Evolutionary conservation across 2,888 invertebrate species (phyloP), one percentile per base, ranked within the genome.

Genomic region (Meiosimyza decipiens): DNA sequence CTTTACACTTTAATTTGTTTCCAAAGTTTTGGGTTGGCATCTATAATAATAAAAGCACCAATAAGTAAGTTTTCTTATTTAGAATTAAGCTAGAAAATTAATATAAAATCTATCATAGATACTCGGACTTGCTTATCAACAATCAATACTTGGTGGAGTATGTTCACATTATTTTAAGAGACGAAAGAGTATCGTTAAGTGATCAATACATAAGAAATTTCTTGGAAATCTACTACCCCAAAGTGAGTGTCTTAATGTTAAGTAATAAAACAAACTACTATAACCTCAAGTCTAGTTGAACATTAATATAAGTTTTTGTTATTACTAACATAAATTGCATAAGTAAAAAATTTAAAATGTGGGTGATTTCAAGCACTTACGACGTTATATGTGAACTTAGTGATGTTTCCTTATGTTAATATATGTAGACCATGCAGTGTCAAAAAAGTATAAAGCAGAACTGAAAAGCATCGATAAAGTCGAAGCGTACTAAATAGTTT

Each of bases 21-120:
- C 95, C 97, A 16, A 93, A 95, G 82, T 91, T 97, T 81, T 97
- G 97, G 97, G 90, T 94, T 75, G 97, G 97, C 84, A 94, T 97
- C 68, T 92, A 94, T 81, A 91, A 92, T 76, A 87, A 86, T 57
- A 85, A 85, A 74, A 84, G 82, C 77, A 87, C 87, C 63, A 84
- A 87, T 79, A 87, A 86, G 87, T 87, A 73, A 81, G 84, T 81
- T 6, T 52, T 12, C 16, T 57, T 57, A 51, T 22, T 54, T 49
- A 60, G 12, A 64, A 22, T 57, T 54, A 22, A 22, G 40, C 57
- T 65, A 12, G 55, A 60, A 71, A 49, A 51, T n/a, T 40, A 28
- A 18, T 73, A 6, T 66, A 22, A 33, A 52, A 28, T 74, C 12
- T 87, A 73, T 88, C 87, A 2, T 85, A 95, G 92, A 84, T 93